Evolutionary conservation across 2,797 vertebrate species (phyloP).

Genomic region (Leptoclinus maculatus): DNA sequence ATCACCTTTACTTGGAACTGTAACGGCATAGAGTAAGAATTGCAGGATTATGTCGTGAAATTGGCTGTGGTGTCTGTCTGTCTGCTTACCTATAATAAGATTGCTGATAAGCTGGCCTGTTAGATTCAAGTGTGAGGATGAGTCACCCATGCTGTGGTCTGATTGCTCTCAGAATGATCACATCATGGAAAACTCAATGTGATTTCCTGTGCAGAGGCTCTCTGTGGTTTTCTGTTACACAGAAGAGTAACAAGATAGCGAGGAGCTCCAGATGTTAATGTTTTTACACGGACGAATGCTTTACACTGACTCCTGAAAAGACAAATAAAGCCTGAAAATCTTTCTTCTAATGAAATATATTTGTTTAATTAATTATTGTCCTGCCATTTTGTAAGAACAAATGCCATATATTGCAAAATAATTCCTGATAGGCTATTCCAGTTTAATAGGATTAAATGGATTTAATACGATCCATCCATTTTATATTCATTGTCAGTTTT

Average conservation of each 20-base stretch:
- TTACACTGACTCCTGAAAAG: neutral
- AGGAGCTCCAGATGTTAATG: neutral
- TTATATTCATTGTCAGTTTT: neutral
- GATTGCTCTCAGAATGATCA: conserved; percentile 55
- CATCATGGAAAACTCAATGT: conserved; percentile 38
- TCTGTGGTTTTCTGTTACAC: conserved; percentile 28
- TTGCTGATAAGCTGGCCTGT: conserved; percentile 46
- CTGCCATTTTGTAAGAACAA: neutral
- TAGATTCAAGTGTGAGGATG: conserved; percentile 57
- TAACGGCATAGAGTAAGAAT: neutral
- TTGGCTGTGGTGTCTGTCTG: conserved; percentile 17
- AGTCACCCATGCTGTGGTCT: conserved; percentile 50
- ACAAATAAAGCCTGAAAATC: neutral
- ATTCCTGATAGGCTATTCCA: neutral
- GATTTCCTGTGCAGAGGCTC: conserved; percentile 45
- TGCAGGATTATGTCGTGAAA: conserved; percentile 28
- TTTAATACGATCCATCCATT: neutral
- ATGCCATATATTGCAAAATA: neutral
- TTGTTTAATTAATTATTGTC: neutral
- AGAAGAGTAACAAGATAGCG: conserved; percentile 2
- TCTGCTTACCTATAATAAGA: conserved; percentile 49
- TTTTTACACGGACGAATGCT: conserved; percentile 1
- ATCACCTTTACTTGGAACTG: conserved; percentile 29
- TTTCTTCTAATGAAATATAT: neutral
- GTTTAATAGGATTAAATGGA: neutral